Percentiles rank a stretch among this genome's conserved stretches.
Evolutionary conservation across 2,113 vertebrate genomes (phyloP).

Genomic region (Patagioenas fasciata): DNA sequence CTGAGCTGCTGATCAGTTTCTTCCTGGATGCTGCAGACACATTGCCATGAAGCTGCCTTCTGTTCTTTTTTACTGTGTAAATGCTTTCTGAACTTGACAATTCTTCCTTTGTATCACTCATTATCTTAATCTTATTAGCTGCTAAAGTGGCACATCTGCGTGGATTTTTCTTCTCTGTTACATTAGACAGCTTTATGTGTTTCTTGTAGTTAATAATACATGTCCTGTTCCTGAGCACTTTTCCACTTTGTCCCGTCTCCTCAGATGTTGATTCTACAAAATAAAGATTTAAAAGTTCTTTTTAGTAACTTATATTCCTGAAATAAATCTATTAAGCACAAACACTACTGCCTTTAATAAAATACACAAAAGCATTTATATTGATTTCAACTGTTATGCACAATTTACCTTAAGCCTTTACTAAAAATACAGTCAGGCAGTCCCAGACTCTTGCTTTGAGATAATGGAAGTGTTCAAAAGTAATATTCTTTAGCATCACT

Average conservation of each 20-base stretch:
- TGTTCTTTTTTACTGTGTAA: conserved; percentile 4
- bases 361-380: neutral
- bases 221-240: conserved; percentile 69
- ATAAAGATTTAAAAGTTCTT: neutral
- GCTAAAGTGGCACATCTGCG: conserved; percentile 86
- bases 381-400: neutral
- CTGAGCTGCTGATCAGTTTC: neutral
- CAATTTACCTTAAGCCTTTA: neutral
- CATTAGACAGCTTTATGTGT: conserved; percentile 20
- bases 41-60: conserved; percentile 62
- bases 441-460: neutral
- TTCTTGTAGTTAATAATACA: conserved; percentile 73
- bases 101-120: conserved; percentile 79
- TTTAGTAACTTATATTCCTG: neutral
- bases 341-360: neutral
- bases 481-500: neutral
- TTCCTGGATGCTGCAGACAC: conserved; percentile 61
- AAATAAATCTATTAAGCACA: neutral
- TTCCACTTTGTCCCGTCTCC: conserved; percentile 63
- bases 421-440: neutral
- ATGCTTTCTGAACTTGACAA: conserved; percentile 64
- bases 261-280: conserved; percentile 50
- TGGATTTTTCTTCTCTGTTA: conserved; percentile 65
- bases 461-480: neutral
- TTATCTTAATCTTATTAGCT: conserved; percentile 86